Evolutionary conservation across 2,888 invertebrate genomes (phyloP).

Genomic region (Melangyna quadrimaculata): DNA sequence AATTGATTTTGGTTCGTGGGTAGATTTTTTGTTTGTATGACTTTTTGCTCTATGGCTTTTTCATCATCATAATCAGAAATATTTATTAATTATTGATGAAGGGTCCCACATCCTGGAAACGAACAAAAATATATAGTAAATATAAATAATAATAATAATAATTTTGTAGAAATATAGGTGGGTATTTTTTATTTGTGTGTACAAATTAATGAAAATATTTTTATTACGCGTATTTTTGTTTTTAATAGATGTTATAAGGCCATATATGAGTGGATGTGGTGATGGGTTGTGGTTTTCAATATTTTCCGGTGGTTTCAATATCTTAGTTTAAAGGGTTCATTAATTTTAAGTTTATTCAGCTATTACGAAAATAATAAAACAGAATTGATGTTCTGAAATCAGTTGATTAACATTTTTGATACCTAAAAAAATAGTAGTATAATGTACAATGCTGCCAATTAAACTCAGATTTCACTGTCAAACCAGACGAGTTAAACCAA

Average conservation of each 20-base stretch:
- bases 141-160: background rate
- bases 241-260: background rate
- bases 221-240: background rate
- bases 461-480: no score
- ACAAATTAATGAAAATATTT: slow-evolving; percentile 3
- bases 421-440: no score
- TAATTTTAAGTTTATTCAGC: background rate
- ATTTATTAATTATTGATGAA: slow-evolving; percentile 34
- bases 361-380: background rate
- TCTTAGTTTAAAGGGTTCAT: background rate
- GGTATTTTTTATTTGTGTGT: background rate
- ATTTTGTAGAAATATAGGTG: background rate
- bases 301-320: slow-evolving; percentile 5
- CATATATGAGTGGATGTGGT: background rate
- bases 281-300: slow-evolving; percentile 4
- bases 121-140: background rate
- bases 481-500: no score
- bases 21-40: background rate
- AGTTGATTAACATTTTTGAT: background rate
- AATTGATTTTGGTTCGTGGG: slow-evolving; percentile 53
- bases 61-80: slow-evolving; percentile 30
- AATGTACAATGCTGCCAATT: no score
- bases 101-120: slow-evolving; percentile 6
- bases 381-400: background rate
- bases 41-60: background rate